Base-by-base conservation (phyloP, 1,140 invertebrate species). In the Drosophila pseudoobscura region DNA sequence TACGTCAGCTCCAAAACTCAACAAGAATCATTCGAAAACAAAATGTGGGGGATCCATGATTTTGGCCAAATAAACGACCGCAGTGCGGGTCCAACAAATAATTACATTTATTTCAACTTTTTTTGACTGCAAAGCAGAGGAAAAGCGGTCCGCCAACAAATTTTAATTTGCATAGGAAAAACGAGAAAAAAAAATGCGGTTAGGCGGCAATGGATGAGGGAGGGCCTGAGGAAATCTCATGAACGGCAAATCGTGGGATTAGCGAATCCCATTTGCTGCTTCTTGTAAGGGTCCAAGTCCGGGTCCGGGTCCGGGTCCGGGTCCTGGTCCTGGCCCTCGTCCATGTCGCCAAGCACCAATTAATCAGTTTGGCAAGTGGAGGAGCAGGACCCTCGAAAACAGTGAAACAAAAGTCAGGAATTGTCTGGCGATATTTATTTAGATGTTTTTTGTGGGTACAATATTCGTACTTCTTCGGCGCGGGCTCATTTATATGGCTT, bases 401-500 rank as follows among this genome's bases (percentile, higher is more conserved):
- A 68, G 53, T 26, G 44, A 22, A 64, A 41, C 51, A 58, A 54
- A 45, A 71, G 60, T 60, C 41, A 49, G 45, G 61, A 75, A 61
- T 70, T 60, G 56, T 61, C 54, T 24, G 24, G 26, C 63, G 31
- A 26, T 31, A 71, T 50, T 65, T 70, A 71, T 56, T 56, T n/a
- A 13, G 6, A 26, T 2, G n/a, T 51, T 51, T 46, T 44, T 66
- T 26, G 15, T 52, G 11, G 35, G 3, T 35, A 35, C 8, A 35
- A 43, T 49, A 55, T 60, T 53, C 44, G 44, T 46, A 17, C 50
- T 61, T 75, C 49, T 49, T 11, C 11, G 22, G 6, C 69, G 78
- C 57, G 74, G 79, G 64, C 73, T 71, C 77, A 85, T 85, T 85
- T 87, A 70, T 85, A 80, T 74, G 64, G 73, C 82, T 87, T 85